Base-by-base conservation (phyloP, 2,113 vertebrate species). In the Alosa alosa region DNA sequence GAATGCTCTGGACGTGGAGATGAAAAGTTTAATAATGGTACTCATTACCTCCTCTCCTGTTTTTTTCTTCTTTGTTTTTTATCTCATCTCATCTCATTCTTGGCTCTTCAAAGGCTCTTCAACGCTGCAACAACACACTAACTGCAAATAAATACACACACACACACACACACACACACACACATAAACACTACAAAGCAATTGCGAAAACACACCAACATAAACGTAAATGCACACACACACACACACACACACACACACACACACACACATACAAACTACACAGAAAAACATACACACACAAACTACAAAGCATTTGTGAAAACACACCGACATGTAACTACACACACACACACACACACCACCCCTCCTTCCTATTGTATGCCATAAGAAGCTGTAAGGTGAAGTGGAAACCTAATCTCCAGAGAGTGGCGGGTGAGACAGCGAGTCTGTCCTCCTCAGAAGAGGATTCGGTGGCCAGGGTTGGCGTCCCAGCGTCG, bases 401-500 rank as follows among this genome's bases (percentile, higher is more conserved):
- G 64, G 64, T 10, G 7, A 25, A 68, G 22, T 36, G 81, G 46
- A 82, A 86, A 82, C 81, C 52, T 72, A 68, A 86, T 60, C 44
- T 36, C 41, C 52, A 1, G 85, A 82, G 83, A 75, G 83, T 31
- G 81, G 83, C 8, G 81, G 75, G 75, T 81, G 87, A 88, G 89
- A 87, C 89, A 85, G 75, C n/a, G 57, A 49, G 82, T 83, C 87
- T 84, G 57, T 85, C 86, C 89, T 64, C 85, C 52, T 55, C 85
- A 64, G 84, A 84, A 68, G 46, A 57, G 86, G 50, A 83, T 46
- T 44, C n/a, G 81, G 82, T 72, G 86, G 82, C 84, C 78, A 57
- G 72, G 82, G 89, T 88, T 85, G 64, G 84, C 85, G 87, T 86
- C 86, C 81, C 60, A n/a, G 81, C 44, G 87, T 86, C 87, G 57